phyloP scores from a whole-genome alignment of 2,888 invertebrate genomes.

The Apodemia hepburni region DNA sequence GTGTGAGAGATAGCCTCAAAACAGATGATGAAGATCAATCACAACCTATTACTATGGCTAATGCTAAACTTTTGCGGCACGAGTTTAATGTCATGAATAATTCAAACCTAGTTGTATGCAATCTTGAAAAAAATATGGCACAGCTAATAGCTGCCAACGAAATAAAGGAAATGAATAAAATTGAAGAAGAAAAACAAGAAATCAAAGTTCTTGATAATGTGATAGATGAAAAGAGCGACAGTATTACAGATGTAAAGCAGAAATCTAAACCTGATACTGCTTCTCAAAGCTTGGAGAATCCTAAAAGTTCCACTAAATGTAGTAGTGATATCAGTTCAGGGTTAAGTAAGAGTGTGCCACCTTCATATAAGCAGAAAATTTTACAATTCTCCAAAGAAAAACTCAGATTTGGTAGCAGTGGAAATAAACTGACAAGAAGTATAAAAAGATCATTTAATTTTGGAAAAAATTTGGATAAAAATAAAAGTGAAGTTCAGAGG shows the following conservation, averaged over 20 bases:
- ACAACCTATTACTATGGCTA: conserved; percentile 66
- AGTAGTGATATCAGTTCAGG: conserved; percentile 65
- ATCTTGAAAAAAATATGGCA: conserved; percentile 73
- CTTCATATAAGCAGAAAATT: conserved; percentile 73
- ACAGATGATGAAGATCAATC: conserved; percentile 74
- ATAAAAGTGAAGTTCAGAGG: conserved; percentile 57
- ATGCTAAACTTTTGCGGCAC: conserved; percentile 67
- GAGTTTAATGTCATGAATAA: conserved; percentile 73
- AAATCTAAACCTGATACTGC: conserved; percentile 63
- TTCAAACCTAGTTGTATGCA: conserved; percentile 71
- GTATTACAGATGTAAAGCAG: conserved; percentile 45
- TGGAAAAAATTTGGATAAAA: conserved; percentile 70
- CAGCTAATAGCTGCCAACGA: conserved; percentile 62
- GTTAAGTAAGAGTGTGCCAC: conserved; percentile 73
- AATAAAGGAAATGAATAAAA: conserved; percentile 60
- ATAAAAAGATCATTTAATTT: conserved; percentile 73
- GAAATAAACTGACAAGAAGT: conserved; percentile 68
- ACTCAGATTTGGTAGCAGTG: conserved; percentile 67
- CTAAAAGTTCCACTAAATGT: conserved; percentile 65
- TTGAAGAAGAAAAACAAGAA: conserved; percentile 62
- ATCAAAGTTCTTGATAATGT: conserved; percentile 39
- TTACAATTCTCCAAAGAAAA: conserved; percentile 73
- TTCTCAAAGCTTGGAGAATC: conserved; percentile 69
- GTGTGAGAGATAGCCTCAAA: conserved; percentile 70
- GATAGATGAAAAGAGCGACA: conserved; percentile 36